Percentiles rank a stretch among this genome's conserved stretches.
Conservation (phyloP, 2,797 vertebrate species). For the Basileuterus tristriatus region DNA sequence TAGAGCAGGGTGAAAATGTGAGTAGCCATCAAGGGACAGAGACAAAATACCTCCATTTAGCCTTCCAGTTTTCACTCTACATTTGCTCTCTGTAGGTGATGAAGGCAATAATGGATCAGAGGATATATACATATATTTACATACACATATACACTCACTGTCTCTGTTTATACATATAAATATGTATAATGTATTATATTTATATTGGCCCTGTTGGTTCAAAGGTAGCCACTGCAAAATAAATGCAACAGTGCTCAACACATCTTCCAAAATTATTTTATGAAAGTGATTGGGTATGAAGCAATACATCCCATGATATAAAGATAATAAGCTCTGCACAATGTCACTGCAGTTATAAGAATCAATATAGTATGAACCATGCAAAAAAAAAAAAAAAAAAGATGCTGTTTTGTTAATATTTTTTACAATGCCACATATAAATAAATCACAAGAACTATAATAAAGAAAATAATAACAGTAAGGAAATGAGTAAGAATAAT, state of each 20-base stretch:
- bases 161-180: fast-evolving
- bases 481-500: not conserved
- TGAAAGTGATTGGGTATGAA: not conserved
- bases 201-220: not conserved
- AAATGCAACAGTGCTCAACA: not conserved
- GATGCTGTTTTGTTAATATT: not conserved
- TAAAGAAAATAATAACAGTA: not conserved
- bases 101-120: not conserved
- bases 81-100: not conserved
- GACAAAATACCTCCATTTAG: not conserved
- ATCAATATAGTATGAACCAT: not conserved
- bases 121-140: not conserved
- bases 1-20: not conserved
- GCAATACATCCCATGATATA: not conserved
- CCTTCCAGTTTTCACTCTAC: not conserved
- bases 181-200: no score
- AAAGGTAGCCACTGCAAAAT: not conserved
- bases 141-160: not conserved
- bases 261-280: not conserved
- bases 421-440: not conserved
- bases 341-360: not conserved
- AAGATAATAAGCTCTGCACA: not conserved
- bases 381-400: not conserved
- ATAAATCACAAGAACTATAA: not conserved
- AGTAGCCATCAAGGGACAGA: not conserved